These are phyloP conservation scores for Drosophila dunni DNA, from an alignment of 1,140 invertebrate genomes.

Conservation along the genomic window DNA sequence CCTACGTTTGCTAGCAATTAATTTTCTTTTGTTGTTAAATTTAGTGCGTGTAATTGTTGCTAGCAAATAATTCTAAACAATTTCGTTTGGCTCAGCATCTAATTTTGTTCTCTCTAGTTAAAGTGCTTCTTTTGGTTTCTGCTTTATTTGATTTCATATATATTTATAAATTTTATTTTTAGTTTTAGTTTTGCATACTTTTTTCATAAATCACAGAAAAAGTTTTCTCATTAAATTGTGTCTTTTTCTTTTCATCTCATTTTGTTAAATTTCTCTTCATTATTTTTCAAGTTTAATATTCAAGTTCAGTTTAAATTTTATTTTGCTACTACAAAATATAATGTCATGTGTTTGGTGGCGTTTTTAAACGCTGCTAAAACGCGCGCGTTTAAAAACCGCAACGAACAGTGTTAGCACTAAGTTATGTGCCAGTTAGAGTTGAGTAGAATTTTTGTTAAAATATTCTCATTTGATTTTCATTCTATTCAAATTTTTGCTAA, in stretches of 20 bases:
- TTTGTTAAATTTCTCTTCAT: slow-evolving; percentile 18
- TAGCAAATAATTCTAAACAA: slow-evolving; percentile 72
- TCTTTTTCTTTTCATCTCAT: slow-evolving; percentile 26
- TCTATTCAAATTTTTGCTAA: slow-evolving; percentile 40
- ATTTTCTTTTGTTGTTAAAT: slow-evolving; percentile 30
- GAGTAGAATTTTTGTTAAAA: slow-evolving; percentile 28
- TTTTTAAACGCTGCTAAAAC: slow-evolving; percentile 56
- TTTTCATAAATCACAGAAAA: slow-evolving; percentile 83
- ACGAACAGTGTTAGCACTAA: slow-evolving; percentile 20
- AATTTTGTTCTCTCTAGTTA: slow-evolving; percentile 59
- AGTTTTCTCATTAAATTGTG: slow-evolving; percentile 79
- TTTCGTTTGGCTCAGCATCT: slow-evolving; percentile 56
- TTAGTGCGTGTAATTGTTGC: slow-evolving; percentile 59
- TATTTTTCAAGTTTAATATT: slow-evolving; percentile 40
- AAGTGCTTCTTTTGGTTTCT: slow-evolving; percentile 58
- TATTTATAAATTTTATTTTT: slow-evolving; percentile 45
- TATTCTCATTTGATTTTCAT: slow-evolving; percentile 29
- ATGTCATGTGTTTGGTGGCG: slow-evolving; percentile 37
- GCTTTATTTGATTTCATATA: slow-evolving; percentile 50
- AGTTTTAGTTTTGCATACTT: slow-evolving; percentile 77
- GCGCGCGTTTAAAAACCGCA: slow-evolving; percentile 30
- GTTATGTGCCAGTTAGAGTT: slow-evolving; percentile 14
- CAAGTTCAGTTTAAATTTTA: slow-evolving; percentile 48
- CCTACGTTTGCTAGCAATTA: slow-evolving; percentile 24
- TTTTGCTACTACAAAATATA: slow-evolving; percentile 68